Evolutionary conservation across 2,797 vertebrate genomes (phyloP), one percentile per base, ranked within the genome.

Genomic region (Antennarius maculatus): DNA sequence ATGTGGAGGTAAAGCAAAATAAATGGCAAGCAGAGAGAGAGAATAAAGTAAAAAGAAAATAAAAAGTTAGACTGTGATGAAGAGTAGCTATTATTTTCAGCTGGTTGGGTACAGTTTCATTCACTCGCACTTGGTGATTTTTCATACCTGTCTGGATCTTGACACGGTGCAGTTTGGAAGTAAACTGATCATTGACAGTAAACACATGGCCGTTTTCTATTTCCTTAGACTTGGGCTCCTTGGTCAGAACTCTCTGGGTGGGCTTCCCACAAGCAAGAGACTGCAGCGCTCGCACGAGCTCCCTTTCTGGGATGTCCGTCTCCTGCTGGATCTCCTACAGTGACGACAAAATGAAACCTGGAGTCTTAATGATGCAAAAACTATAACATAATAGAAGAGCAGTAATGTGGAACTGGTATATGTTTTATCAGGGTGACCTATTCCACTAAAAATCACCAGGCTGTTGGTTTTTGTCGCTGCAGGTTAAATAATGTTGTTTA

Each of bases 121-220:
- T 23, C 23, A 23, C 23, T 23, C 23, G 23, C 31, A 34, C 31
- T 5, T 34, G 31, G 7, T 34, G 31, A 34, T 37, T 39, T 37
- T 0, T 1, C 17, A 28, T 82, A 95, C 94, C 94, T 77, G 94
- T 95, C 79, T 95, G 94, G 76, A 95, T 94, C 84, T 95, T 95
- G 78, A 99, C 98, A 91, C 98, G 95, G 93, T 99, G 98, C 85
- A 99, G 93, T 92, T 99, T 99, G 79, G 97, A 99, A 56, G 97
- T 99, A 93, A 99, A 99, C 91, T 99, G 98, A 87, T 99, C 98
- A 45, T 99, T 99, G 78, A 99, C 98, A 82, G 97, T 99, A 92
- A 99, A 99, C 92, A 97, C 94, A 45, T 99, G 98, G 77, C 98
- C 97, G 54, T 95, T 98, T 88, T 99, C 98, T 67, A 99, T 99